phyloP scores from a whole-genome alignment of 2,888 invertebrate species.

The Callyntrura guangdongensis region DNA sequence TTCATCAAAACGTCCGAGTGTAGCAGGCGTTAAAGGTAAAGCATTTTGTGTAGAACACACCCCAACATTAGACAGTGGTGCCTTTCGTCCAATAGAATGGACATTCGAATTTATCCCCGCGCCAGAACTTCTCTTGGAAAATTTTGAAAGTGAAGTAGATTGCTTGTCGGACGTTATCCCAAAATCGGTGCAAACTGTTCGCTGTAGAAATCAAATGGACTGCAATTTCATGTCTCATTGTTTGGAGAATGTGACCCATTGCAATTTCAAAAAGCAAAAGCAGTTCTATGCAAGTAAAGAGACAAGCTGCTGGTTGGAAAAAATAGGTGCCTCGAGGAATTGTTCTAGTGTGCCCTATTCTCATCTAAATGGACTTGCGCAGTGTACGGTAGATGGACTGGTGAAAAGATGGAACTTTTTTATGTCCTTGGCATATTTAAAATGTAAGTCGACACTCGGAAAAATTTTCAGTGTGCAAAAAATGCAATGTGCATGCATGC shows the following conservation, averaged over 20 bases:
- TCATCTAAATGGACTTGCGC: no score
- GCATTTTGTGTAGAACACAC: slow-evolving; percentile 24
- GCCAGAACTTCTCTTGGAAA: slow-evolving; percentile 52
- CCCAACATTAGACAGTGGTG: no score
- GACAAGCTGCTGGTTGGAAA: slow-evolving; percentile 40
- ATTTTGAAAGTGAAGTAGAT: slow-evolving; percentile 63
- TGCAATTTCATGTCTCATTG: slow-evolving; percentile 63
- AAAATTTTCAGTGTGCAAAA: no score
- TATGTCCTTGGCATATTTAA: slow-evolving; percentile 49
- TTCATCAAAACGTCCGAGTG: not conserved
- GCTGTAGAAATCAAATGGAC: slow-evolving; percentile 57
- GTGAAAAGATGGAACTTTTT: slow-evolving; percentile 32
- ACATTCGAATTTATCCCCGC: slow-evolving; percentile 27
- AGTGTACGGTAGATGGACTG: no score
- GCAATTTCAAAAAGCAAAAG: slow-evolving; percentile 73
- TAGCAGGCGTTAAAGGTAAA: not conserved
- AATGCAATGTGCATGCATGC: no score
- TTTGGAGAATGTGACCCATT: slow-evolving; percentile 22
- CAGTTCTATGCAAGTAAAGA: slow-evolving; percentile 28
- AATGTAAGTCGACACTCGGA: no score
- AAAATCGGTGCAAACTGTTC: slow-evolving; percentile 59
- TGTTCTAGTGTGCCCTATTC: not conserved
- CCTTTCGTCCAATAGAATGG: no score
- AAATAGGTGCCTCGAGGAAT: not conserved
- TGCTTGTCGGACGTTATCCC: slow-evolving; percentile 43